These are phyloP conservation scores for Acanthurus leucopareius DNA, from an alignment of 2,797 vertebrate genomes.

Conservation along the genomic window DNA sequence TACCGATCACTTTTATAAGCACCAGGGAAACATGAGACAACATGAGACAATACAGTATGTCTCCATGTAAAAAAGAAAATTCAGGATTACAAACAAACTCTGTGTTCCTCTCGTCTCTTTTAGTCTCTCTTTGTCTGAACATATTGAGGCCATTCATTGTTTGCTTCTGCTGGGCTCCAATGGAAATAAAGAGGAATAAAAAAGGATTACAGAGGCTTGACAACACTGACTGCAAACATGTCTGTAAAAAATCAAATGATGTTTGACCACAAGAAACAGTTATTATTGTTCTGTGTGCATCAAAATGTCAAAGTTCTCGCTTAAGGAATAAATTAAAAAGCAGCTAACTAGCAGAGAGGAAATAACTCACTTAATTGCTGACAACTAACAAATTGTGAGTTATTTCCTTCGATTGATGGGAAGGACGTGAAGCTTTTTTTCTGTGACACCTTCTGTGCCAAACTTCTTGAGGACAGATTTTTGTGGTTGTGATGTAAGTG, in stretches of 20 bases:
- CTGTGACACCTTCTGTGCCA: neutral
- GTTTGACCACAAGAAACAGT: neutral
- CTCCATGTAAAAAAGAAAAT: no score
- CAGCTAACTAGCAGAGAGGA: neutral
- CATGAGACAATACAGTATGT: no score
- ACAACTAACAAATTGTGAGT: neutral
- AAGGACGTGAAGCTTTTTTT: neutral
- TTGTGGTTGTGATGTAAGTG: constrained; percentile 15
- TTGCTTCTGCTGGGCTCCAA: neutral
- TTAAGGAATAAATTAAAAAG: neutral
- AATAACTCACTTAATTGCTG: neutral
- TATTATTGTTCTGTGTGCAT: neutral
- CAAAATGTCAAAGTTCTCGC: neutral
- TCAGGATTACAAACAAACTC: no score
- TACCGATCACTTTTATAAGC: no score
- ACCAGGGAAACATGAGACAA: no score
- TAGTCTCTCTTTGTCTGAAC: neutral
- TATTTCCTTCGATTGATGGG: no score
- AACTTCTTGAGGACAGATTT: neutral
- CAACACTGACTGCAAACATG: neutral
- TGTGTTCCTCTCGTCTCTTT: neutral
- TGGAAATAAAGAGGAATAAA: constrained; percentile 2
- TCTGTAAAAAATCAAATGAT: neutral
- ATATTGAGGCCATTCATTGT: neutral
- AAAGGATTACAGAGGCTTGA: neutral